phyloP scores from a whole-genome alignment of 2,888 invertebrate species.

The Drosophila austrosaltans region DNA sequence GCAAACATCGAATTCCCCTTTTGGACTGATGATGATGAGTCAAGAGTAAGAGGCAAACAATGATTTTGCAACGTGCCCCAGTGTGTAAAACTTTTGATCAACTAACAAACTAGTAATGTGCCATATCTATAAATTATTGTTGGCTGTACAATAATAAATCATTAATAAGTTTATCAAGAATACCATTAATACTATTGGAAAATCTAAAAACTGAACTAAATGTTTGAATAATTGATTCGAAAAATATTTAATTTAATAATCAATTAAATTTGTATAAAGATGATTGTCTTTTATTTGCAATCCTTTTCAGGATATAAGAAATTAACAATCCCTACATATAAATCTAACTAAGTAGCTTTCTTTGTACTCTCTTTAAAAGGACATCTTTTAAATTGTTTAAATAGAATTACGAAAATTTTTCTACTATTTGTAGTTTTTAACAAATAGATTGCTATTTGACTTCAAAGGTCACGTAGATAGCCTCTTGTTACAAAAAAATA shows the following conservation, averaged over 20 bases:
- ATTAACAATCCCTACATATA: no score
- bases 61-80: conserved; percentile 46
- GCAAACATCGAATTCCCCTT: conserved; percentile 45
- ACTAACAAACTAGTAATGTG: conserved; percentile 2
- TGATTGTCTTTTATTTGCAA: no score
- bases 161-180: not conserved
- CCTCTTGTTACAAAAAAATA: conserved; percentile 30
- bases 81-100: conserved; percentile 31
- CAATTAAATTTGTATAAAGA: no score
- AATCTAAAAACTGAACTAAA: no score
- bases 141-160: not conserved
- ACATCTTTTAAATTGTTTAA: no score
- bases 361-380: no score
- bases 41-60: conserved; percentile 38
- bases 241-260: no score
- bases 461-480: not conserved
- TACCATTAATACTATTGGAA: not conserved
- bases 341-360: no score
- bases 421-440: no score
- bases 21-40: conserved; percentile 55
- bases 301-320: no score
- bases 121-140: conserved; percentile 20
- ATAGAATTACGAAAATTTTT: no score
- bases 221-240: no score
- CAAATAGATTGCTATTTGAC: not conserved